These are phyloP conservation scores for Fregetta grallaria DNA, from an alignment of 2,113 vertebrate genomes.

Conservation along the genomic window DNA sequence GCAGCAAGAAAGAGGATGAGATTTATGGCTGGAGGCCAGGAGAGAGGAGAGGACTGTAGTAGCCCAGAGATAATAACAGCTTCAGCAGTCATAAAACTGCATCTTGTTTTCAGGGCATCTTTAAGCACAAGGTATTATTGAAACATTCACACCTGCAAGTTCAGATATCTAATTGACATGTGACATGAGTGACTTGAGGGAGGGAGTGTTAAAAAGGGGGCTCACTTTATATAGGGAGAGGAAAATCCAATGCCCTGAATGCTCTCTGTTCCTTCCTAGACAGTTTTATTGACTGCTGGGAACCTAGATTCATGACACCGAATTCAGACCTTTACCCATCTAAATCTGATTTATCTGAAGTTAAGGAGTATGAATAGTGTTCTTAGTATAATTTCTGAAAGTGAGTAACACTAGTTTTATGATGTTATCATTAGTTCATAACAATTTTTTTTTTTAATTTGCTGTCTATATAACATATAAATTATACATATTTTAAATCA, in stretches of 20 bases:
- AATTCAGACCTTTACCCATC: not conserved
- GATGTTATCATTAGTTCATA: not conserved
- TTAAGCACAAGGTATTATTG: fast-evolving
- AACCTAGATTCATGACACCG: not conserved
- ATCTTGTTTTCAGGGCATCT: not conserved
- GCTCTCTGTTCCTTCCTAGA: not conserved
- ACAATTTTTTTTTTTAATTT: not conserved
- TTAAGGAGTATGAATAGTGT: not conserved
- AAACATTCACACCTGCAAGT: not conserved
- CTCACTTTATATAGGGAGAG: not conserved
- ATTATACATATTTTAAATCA: not conserved
- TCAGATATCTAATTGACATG: not conserved
- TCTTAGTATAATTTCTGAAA: not conserved
- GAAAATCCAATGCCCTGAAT: not conserved
- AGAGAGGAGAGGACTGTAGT: not conserved
- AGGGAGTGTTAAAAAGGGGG: not conserved
- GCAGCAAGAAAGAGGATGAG: not conserved
- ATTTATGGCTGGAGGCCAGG: not conserved
- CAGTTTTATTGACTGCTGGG: not conserved
- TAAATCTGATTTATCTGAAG: not conserved
- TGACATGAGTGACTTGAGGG: not conserved
- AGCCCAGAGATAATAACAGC: not conserved
- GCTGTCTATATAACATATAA: not conserved
- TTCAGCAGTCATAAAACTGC: not conserved
- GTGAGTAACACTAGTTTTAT: not conserved